Evolutionary conservation across 53 echinoderm and acorn worm genomes (phyloP).

Genomic region (Stichopus horrens): DNA sequence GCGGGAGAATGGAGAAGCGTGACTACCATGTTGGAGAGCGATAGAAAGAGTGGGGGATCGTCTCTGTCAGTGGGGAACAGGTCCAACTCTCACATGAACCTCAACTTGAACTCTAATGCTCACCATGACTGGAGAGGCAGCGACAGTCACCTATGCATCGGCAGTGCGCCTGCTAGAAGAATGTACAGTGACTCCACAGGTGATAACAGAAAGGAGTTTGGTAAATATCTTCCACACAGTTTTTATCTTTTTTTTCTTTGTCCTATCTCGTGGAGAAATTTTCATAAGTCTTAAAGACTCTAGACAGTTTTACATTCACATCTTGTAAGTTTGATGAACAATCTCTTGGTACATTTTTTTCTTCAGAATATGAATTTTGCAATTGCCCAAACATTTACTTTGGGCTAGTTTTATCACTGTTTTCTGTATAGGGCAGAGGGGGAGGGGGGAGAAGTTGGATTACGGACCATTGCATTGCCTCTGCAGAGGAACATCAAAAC

Average conservation of each 20-base stretch:
- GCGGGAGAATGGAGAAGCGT: slow-evolving; percentile 13
- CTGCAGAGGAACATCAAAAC: no score
- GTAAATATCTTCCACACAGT: background rate
- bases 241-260: background rate
- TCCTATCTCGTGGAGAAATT: no score
- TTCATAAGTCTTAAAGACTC: no score
- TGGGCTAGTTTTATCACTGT: no score
- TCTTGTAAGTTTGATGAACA: no score
- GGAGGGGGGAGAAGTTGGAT: no score
- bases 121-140: slow-evolving; percentile 18
- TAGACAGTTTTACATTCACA: no score
- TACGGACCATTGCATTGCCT: no score
- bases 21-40: slow-evolving; percentile 2
- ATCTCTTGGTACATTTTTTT: no score
- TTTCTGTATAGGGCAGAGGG: no score
- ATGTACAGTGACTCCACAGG: background rate
- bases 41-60: background rate
- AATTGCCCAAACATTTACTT: no score
- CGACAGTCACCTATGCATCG: slow-evolving; percentile 29
- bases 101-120: slow-evolving; percentile 29
- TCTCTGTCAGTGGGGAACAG: slow-evolving; percentile 35
- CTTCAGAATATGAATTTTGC: no score
- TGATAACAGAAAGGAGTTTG: slow-evolving; percentile 20
- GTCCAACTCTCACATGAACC: slow-evolving; percentile 32
- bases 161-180: slow-evolving; percentile 17